phyloP scores from a whole-genome alignment of 2,888 invertebrate genomes.

The Adelognathus sp. region DNA sequence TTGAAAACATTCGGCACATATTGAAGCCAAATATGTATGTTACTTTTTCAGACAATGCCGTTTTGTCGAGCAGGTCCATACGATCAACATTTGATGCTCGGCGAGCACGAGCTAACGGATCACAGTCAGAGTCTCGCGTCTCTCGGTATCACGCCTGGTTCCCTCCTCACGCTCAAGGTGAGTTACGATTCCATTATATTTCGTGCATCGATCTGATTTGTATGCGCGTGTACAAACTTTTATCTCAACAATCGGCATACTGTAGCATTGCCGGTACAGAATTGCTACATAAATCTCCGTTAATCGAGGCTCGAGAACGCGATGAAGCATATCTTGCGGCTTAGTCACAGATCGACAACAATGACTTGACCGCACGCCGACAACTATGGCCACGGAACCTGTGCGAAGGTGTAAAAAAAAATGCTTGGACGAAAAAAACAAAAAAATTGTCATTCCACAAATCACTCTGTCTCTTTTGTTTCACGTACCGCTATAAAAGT shows the following conservation, averaged over 20 bases:
- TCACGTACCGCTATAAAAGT: constrained; percentile 43
- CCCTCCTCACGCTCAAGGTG: constrained; percentile 77
- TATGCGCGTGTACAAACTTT: no score
- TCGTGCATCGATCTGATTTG: not conserved
- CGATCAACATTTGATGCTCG: constrained; percentile 77
- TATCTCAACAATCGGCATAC: not conserved
- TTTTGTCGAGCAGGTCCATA: constrained; percentile 76
- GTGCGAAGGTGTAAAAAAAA: constrained; percentile 22
- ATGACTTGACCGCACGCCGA: constrained; percentile 27
- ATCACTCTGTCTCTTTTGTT: not conserved
- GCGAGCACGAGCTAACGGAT: constrained; percentile 76
- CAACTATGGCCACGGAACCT: not conserved
- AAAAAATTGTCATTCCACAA: constrained; percentile 15
- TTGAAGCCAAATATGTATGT: not conserved
- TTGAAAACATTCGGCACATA: no score
- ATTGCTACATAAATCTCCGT: constrained; percentile 26
- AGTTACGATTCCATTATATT: no score
- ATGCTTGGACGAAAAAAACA: not conserved
- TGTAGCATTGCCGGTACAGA: not conserved
- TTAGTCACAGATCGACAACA: constrained; percentile 45
- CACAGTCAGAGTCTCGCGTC: constrained; percentile 75
- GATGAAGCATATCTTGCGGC: constrained; percentile 40
- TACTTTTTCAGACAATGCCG: constrained; percentile 74
- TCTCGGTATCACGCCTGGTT: constrained; percentile 76
- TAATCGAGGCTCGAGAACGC: constrained; percentile 56